Conservation (phyloP, 2,113 vertebrate genomes). For the Vulpes ferrilata region DNA sequence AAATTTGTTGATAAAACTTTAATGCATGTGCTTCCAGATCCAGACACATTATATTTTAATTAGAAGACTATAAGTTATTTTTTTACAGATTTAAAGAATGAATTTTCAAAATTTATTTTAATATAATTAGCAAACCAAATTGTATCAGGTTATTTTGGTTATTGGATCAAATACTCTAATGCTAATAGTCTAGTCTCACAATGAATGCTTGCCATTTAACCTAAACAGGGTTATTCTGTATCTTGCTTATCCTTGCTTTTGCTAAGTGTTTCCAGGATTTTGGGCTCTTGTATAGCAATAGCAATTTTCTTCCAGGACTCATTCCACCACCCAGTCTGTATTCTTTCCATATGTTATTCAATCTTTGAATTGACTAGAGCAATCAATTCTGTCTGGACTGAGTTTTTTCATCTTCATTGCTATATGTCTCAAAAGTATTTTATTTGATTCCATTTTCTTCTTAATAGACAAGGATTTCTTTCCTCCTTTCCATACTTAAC, state of each 20-base stretch:
- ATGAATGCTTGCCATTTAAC: background rate
- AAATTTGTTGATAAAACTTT: background rate
- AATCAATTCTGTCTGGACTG: background rate
- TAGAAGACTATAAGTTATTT: background rate
- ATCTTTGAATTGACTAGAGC: background rate
- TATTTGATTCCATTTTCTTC: background rate
- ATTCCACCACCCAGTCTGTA: background rate
- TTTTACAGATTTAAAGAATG: background rate
- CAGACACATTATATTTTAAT: background rate
- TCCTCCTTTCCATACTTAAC: background rate
- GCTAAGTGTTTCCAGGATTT: background rate
- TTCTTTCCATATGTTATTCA: background rate
- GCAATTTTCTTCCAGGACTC: background rate
- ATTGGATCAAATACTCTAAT: background rate
- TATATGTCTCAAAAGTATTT: background rate
- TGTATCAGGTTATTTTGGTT: background rate
- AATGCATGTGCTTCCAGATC: background rate
- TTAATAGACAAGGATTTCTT: background rate
- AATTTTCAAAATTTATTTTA: background rate
- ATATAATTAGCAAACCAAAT: constrained; percentile 3
- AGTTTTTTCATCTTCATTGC: background rate
- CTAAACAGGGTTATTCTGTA: background rate
- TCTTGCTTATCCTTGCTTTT: background rate
- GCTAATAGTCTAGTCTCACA: background rate
- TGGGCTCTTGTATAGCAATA: background rate